Percentiles rank a stretch among this genome's conserved stretches.
Conservation (phyloP, 2,113 vertebrate genomes). For the Uria aalge region DNA sequence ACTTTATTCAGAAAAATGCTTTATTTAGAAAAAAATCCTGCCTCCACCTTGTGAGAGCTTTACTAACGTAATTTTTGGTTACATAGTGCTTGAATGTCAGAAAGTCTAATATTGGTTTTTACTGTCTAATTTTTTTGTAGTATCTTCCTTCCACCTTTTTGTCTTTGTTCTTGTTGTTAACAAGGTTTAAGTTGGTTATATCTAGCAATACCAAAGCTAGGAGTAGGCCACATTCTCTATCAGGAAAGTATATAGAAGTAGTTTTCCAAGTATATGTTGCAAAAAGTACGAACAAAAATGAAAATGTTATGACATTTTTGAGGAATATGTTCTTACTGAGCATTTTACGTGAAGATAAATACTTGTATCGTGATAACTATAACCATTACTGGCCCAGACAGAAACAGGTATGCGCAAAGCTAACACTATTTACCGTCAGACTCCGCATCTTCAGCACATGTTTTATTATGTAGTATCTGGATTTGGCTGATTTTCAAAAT, state of each 20-base stretch:
- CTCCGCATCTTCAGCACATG: neutral
- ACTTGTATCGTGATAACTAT: neutral
- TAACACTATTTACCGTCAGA: fast-evolving
- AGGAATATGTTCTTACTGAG: neutral
- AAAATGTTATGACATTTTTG: neutral
- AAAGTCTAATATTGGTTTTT: neutral
- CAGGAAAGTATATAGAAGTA: neutral
- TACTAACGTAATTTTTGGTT: neutral
- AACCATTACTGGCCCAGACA: neutral
- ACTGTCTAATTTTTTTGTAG: neutral
- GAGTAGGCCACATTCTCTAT: neutral
- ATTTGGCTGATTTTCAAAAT: neutral
- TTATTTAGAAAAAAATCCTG: neutral
- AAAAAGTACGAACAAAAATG: neutral
- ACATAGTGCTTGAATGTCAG: neutral
- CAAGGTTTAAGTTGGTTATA: neutral
- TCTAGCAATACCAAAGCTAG: neutral
- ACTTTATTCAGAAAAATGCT: neutral
- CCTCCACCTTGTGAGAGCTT: neutral
- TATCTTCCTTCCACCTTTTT: too few relatives aligned
- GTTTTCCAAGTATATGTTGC: neutral
- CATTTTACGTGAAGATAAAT: neutral
- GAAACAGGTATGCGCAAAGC: neutral
- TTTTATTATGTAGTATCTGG: neutral
- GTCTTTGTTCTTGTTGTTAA: neutral